phyloP scores from a whole-genome alignment of 2,888 invertebrate species.

The Nomada fucata region DNA sequence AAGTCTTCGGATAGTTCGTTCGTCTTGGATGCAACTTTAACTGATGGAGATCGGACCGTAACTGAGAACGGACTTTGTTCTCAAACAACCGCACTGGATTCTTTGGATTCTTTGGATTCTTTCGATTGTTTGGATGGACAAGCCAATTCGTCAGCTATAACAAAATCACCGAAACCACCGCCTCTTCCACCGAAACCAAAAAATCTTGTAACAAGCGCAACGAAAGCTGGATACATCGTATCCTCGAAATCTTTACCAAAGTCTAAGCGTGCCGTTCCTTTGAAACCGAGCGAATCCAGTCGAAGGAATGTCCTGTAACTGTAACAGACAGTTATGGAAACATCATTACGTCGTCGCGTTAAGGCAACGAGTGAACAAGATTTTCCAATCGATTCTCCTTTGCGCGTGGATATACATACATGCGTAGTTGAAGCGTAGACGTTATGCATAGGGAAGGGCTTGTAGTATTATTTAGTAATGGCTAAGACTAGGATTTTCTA shows the following conservation, averaged over 20 bases:
- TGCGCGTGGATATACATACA: not conserved
- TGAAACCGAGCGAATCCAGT: constrained; percentile 70
- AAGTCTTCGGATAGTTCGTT: constrained; percentile 75
- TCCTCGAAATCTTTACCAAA: constrained; percentile 78
- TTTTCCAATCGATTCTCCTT: not conserved
- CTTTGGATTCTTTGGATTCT: constrained; percentile 60
- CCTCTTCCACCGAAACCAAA: constrained; percentile 92
- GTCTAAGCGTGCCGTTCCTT: constrained; percentile 69
- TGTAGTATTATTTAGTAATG: constrained; percentile 21
- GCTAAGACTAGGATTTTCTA: not conserved
- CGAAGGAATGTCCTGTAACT: constrained; percentile 73
- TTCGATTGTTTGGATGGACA: constrained; percentile 48
- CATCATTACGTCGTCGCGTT: not conserved
- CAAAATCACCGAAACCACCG: constrained; percentile 86
- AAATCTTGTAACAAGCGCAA: constrained; percentile 87
- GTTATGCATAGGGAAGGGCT: not conserved
- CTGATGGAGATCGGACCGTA: constrained; percentile 80
- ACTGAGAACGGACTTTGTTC: constrained; percentile 76
- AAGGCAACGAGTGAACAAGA: not conserved
- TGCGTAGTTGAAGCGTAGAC: not conserved
- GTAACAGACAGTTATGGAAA: not conserved
- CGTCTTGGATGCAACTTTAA: constrained; percentile 77
- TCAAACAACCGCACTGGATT: constrained; percentile 53
- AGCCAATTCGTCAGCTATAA: constrained; percentile 69
- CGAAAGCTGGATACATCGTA: constrained; percentile 76